These are phyloP conservation scores for Habrosyne pyritoides DNA, from an alignment of 2,888 invertebrate genomes.

Conservation along the genomic window DNA sequence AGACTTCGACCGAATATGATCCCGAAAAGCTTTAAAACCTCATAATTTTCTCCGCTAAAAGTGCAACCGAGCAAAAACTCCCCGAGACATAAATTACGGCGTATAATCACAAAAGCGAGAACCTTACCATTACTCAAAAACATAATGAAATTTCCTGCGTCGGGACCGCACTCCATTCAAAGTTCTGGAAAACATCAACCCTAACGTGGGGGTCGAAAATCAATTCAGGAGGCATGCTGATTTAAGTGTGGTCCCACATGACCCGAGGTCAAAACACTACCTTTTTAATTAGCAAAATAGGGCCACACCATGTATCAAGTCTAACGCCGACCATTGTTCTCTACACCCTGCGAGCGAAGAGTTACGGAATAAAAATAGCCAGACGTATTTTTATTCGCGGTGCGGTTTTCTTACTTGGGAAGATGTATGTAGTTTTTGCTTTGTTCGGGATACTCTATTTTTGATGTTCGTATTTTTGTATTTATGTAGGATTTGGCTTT, in stretches of 20 bases:
- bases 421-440: not conserved
- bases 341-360: constrained; percentile 14
- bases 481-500: not conserved
- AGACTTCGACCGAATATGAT: no score
- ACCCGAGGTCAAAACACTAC: constrained; percentile 29
- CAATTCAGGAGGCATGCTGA: constrained; percentile 16
- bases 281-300: constrained; percentile 70
- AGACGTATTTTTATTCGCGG: not conserved
- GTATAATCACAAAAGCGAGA: not conserved
- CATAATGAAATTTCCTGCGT: constrained; percentile 1
- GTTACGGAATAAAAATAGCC: constrained; percentile 24
- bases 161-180: constrained; percentile 4
- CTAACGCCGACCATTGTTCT: constrained; percentile 38
- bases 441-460: not conserved
- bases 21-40: not conserved
- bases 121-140: constrained; percentile 3
- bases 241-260: constrained; percentile 21
- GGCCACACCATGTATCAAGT: constrained; percentile 49
- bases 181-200: not conserved
- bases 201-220: not conserved
- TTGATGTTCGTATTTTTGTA: not conserved
- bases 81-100: not conserved
- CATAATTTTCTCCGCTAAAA: not conserved
- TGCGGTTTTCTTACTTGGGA: not conserved
- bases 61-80: constrained; percentile 1